Evolutionary conservation across 92 coral and sea anemone species (phyloP).

Genomic region (Palythoa grandis): DNA sequence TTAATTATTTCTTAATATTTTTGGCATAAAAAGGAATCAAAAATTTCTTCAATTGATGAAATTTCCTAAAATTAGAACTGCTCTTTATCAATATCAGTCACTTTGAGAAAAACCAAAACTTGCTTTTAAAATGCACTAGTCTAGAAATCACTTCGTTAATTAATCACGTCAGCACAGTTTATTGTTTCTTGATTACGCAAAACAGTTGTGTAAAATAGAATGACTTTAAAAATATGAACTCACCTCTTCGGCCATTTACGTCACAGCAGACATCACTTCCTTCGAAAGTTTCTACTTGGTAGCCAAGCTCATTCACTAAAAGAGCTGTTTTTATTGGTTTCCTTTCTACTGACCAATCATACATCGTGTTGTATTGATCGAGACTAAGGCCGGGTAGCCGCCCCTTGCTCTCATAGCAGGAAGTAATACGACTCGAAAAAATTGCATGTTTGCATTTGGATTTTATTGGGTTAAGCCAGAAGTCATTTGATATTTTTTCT

Average conservation of each 20-base stretch:
- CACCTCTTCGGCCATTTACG: constrained; percentile 37
- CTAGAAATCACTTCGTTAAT: too few species aligned
- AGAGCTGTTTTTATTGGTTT: constrained; percentile 6
- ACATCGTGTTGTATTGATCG: neutral
- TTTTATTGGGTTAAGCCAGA: neutral
- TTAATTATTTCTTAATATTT: too few species aligned
- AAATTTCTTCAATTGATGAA: too few species aligned
- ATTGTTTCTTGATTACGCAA: neutral
- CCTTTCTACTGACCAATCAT: constrained; percentile 9
- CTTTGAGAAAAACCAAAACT: too few species aligned
- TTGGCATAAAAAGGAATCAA: too few species aligned
- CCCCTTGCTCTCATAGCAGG: constrained; percentile 33
- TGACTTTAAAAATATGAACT: neutral
- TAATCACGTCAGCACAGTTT: too few species aligned
- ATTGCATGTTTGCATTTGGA: neutral
- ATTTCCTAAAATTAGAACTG: too few species aligned
- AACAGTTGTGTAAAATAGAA: neutral
- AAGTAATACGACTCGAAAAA: neutral
- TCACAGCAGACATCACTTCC: constrained; percentile 7
- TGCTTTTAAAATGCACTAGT: too few species aligned
- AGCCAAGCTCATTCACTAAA: neutral
- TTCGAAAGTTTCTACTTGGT: neutral
- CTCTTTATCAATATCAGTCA: too few species aligned
- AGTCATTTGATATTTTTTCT: neutral
- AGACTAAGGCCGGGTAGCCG: constrained; percentile 38